phyloP scores from a whole-genome alignment of 2,113 vertebrate species.

The Aspiorhynchus laticeps region DNA sequence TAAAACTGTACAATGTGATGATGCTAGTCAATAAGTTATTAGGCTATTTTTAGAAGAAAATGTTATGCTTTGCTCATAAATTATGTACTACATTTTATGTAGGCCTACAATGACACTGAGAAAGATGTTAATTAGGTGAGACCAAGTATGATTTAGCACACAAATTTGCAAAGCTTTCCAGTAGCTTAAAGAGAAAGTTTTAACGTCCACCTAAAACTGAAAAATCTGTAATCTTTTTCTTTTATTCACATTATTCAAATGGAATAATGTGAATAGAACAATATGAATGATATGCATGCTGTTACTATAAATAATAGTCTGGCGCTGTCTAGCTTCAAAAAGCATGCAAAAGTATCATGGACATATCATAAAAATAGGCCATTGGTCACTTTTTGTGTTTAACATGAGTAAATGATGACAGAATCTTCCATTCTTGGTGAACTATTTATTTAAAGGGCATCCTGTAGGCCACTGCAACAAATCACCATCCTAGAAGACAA shows the following conservation, averaged over 20 bases:
- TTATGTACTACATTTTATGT: background rate
- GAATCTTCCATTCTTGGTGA: background rate
- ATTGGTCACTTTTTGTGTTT: background rate
- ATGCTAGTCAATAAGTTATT: background rate
- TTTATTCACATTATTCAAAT: background rate
- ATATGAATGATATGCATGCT: background rate
- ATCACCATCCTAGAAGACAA: background rate
- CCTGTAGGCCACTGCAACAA: background rate
- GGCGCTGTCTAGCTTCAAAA: background rate
- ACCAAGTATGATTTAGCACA: background rate
- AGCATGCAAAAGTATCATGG: background rate
- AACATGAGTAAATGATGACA: background rate
- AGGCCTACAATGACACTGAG: background rate
- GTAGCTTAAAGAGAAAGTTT: background rate
- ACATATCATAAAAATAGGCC: background rate
- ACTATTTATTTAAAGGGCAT: background rate
- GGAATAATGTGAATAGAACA: background rate
- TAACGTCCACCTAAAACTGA: background rate
- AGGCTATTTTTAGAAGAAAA: background rate
- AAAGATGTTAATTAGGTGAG: background rate
- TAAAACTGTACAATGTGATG: background rate
- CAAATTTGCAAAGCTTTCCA: background rate
- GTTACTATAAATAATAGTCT: background rate
- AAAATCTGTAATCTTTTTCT: background rate
- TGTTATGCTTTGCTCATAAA: background rate